These are phyloP conservation scores for Tetanocera ferruginea DNA, from an alignment of 2,888 invertebrate species.

Conservation along the genomic window DNA sequence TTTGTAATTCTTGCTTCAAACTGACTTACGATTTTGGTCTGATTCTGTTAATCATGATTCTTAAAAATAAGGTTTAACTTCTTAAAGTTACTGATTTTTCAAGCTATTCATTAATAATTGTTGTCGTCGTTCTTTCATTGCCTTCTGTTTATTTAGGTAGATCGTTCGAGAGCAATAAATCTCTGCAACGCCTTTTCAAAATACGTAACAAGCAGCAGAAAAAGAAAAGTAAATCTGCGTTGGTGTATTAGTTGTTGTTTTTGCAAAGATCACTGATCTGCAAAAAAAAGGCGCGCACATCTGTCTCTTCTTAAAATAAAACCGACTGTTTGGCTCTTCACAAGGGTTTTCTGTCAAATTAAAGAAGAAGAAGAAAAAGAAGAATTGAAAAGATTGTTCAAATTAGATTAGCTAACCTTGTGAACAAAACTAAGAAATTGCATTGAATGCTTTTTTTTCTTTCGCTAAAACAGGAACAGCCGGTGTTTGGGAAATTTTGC, in stretches of 20 bases:
- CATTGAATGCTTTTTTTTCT: background rate
- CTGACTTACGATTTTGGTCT: no score
- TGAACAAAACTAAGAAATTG: background rate
- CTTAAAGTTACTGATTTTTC: no score
- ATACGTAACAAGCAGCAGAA: background rate
- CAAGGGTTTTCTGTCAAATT: no score
- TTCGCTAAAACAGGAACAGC: background rate
- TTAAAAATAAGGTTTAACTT: no score
- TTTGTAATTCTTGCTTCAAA: no score
- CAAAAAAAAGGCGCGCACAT: constrained; percentile 50
- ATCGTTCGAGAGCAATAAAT: constrained; percentile 3
- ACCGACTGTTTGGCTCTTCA: constrained; percentile 51
- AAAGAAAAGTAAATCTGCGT: background rate
- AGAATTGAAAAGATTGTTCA: background rate
- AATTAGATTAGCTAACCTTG: constrained; percentile 7
- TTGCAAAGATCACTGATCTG: constrained; percentile 7
- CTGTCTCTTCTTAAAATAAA: constrained; percentile 57
- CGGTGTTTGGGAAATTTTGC: background rate
- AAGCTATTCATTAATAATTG: no score
- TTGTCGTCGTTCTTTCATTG: background rate
- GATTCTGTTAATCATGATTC: no score
- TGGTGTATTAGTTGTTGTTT: constrained; percentile 1
- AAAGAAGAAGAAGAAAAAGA: no score
- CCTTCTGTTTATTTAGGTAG: constrained; percentile 11
- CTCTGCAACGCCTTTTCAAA: constrained; percentile 11